Conservation (phyloP, 2,797 vertebrate genomes). For the Tangara arthus region DNA sequence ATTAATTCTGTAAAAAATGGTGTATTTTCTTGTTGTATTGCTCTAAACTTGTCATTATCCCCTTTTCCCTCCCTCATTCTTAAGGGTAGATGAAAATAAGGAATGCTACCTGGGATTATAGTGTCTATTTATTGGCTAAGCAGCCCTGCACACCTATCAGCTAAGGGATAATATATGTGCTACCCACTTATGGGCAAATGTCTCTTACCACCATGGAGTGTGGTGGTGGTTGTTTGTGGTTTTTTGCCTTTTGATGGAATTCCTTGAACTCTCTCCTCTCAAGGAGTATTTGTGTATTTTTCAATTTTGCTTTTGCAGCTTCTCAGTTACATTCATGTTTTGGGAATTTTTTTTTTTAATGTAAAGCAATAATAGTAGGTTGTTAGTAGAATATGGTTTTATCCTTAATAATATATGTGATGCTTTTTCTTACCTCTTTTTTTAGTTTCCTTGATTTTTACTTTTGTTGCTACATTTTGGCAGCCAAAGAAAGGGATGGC, state of each 20-base stretch:
- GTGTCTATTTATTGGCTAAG: background rate
- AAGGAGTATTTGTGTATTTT: constrained; percentile 28
- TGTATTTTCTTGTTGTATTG: background rate
- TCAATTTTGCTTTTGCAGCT: background rate
- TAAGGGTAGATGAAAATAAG: background rate
- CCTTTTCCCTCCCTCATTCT: background rate
- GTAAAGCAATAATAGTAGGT: constrained; percentile 35
- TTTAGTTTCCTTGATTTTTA: constrained; percentile 34
- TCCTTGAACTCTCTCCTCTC: background rate
- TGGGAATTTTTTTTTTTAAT: background rate
- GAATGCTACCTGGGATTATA: background rate
- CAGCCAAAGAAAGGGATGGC: background rate
- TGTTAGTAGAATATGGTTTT: constrained; percentile 36
- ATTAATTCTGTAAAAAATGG: background rate
- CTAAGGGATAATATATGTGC: background rate
- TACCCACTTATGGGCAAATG: background rate
- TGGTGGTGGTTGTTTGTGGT: background rate
- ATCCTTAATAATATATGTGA: constrained; percentile 42
- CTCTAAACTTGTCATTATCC: background rate
- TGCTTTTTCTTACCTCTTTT: constrained; percentile 28
- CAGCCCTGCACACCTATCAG: background rate
- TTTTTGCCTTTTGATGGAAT: background rate
- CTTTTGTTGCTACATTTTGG: constrained; percentile 28
- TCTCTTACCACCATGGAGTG: background rate
- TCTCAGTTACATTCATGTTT: background rate